A percentile compares a stretch with the other conserved stretches of the same genome.
These are phyloP conservation scores for Drosophila mimica DNA, from an alignment of 2,888 invertebrate species.

Conservation along the genomic window DNA sequence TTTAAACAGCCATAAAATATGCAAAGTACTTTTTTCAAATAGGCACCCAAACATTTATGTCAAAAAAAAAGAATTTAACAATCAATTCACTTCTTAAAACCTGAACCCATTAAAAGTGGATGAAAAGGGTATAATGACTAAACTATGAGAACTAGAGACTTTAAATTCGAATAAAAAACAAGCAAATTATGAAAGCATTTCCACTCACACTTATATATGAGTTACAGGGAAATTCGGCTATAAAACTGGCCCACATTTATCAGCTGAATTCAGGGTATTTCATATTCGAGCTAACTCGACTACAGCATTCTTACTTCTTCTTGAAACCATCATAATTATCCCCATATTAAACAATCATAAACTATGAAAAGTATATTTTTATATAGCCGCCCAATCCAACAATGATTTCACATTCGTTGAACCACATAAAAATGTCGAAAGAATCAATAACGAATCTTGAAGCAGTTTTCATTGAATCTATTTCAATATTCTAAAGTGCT, in stretches of 20 bases:
- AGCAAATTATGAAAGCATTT: background rate
- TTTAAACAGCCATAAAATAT: constrained; percentile 29
- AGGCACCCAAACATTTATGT: background rate
- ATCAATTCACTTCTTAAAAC: background rate
- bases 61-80: background rate
- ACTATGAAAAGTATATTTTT: constrained; percentile 8
- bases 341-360: constrained; percentile 20
- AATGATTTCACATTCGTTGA: constrained; percentile 4
- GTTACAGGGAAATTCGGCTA: background rate
- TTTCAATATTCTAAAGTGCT: constrained; percentile 1
- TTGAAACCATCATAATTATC: background rate
- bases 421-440: constrained; percentile 20
- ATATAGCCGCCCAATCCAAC: background rate
- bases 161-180: background rate
- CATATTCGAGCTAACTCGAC: background rate
- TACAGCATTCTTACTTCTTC: background rate
- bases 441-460: constrained; percentile 1
- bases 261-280: background rate
- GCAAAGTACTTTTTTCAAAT: background rate
- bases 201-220: background rate
- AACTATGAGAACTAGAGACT: too few species aligned
- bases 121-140: background rate
- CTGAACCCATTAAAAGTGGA: background rate
- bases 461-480: constrained; percentile 8
- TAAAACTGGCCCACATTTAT: background rate